These are phyloP conservation scores for Elymnias hypermnestra DNA, from an alignment of 1,140 invertebrate species.

Conservation along the genomic window DNA sequence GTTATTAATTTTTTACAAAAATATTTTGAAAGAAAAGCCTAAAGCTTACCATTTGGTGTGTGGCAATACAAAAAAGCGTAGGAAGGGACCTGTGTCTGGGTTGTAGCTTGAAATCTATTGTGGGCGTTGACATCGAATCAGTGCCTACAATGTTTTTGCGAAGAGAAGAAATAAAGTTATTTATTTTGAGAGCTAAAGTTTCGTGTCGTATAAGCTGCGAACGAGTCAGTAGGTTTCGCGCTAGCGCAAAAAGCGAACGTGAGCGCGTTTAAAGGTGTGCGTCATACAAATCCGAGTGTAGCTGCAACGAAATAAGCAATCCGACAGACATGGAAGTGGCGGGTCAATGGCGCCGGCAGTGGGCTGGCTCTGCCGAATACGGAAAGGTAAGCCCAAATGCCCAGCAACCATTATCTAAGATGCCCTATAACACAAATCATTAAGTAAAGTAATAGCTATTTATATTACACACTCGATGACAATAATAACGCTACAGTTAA, in stretches of 20 bases:
- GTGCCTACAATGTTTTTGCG: conserved; percentile 55
- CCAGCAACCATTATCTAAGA: too few relatives aligned
- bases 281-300: conserved; percentile 51
- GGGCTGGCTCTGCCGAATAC: conserved; percentile 70
- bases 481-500: too few relatives aligned
- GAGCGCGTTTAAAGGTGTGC: conserved; percentile 37
- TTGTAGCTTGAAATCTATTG: conserved; percentile 40
- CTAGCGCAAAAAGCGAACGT: conserved; percentile 50
- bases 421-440: too few relatives aligned
- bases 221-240: conserved; percentile 48
- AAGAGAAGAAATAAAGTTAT: conserved; percentile 54
- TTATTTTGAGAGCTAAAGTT: conserved; percentile 17
- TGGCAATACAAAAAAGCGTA: conserved; percentile 37
- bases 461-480: too few relatives aligned
- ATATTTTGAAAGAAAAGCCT: not conserved
- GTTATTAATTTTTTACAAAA: not conserved
- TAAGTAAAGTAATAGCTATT: too few relatives aligned
- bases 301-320: conserved; percentile 52
- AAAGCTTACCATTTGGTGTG: conserved; percentile 16
- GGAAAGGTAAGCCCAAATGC: conserved; percentile 53
- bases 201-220: conserved; percentile 42
- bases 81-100: conserved; percentile 44
- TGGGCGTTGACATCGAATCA: conserved; percentile 66
- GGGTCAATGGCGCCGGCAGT: conserved; percentile 67
- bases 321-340: conserved; percentile 59